A percentile compares a stretch with the other conserved stretches of the same genome.
Conservation (phyloP, 2,113 vertebrate genomes). For the Felis catus region F.catus_Fca126_mat1.0 CM031418.1:108217001-108217500, state of each 20-base stretch:
- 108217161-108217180: neutral
- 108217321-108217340: neutral
- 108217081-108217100: too few relatives aligned
- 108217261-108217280: neutral
- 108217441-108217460: neutral
- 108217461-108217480: neutral
- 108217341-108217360: neutral
- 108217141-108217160: neutral
- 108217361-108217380: neutral
- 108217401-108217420: neutral
- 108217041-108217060: too few relatives aligned
- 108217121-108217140: neutral
- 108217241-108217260: neutral
- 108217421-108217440: neutral
- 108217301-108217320: neutral
- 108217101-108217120: neutral
- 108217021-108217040: too few relatives aligned
- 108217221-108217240: neutral
- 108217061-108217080: too few relatives aligned
- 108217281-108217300: neutral
- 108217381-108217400: neutral
- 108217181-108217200: neutral
- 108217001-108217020: too few relatives aligned
- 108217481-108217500: neutral
- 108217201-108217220: neutral